Percentiles rank a stretch among this genome's conserved stretches.
Conservation (phyloP, 1,140 invertebrate species). For the Carcinoscorpius rotundicauda region DNA sequence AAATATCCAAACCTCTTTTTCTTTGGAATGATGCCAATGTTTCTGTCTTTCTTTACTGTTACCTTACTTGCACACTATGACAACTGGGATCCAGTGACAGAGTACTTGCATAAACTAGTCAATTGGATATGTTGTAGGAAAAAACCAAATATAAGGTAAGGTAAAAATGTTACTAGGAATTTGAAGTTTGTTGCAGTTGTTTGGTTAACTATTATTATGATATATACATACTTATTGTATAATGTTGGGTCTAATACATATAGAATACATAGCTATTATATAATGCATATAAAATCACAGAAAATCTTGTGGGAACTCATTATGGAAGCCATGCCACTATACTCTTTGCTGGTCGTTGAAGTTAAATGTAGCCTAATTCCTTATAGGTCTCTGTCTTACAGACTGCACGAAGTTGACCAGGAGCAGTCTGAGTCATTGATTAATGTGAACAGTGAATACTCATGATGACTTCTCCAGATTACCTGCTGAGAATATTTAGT, state of each 20-base stretch:
- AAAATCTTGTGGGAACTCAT: too few species aligned
- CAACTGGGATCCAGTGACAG: constrained; percentile 65
- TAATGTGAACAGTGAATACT: constrained; percentile 12
- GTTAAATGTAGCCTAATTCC: not conserved
- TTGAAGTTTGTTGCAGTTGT: too few species aligned
- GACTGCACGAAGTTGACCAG: constrained; percentile 49
- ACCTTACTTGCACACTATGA: constrained; percentile 65
- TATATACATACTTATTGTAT: too few species aligned
- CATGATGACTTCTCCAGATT: not conserved
- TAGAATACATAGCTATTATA: too few species aligned
- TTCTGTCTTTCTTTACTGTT: constrained; percentile 60
- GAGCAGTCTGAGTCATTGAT: constrained; percentile 63
- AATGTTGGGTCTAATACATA: too few species aligned
- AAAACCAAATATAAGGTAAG: not conserved
- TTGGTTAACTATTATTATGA: too few species aligned
- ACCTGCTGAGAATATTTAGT: too few species aligned
- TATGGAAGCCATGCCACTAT: constrained; percentile 6
- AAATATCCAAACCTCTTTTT: constrained; percentile 63
- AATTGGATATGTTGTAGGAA: constrained; percentile 11
- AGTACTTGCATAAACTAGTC: constrained; percentile 14
- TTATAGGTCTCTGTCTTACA: constrained; percentile 31
- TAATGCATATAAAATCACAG: too few species aligned
- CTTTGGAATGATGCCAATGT: constrained; percentile 61
- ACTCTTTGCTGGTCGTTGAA: constrained; percentile 5
- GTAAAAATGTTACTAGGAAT: too few species aligned